Base-by-base conservation (phyloP, 1,140 invertebrate species). In the Drosophila willistoni region DNA sequence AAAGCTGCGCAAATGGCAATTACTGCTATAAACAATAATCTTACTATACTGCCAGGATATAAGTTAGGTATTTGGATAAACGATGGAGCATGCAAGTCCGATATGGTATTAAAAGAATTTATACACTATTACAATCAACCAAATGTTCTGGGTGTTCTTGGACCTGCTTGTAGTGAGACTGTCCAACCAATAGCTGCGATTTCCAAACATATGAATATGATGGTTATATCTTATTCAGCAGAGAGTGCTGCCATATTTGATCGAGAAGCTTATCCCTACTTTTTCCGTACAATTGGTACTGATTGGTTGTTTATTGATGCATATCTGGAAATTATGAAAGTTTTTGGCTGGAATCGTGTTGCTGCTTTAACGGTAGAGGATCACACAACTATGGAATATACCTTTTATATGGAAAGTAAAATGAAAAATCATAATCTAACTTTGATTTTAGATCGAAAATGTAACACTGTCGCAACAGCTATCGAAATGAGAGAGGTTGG, bases 161-260 rank as follows among this genome's bases (percentile, higher is more conserved):
- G 97, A n/a, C 96, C 97, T 3, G 96, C 96, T 7, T 98, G 97
- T 90, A 96, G 96, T 4, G 96, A 97, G 89, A 97, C 96, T 1
- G 95, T 97, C 0, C 96, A 97, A 89, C 96, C 96, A 0, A 93
- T 97, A 14, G 96, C 96, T 9, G 96, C 87, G 0, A 94, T 97
- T n/a, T 95, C 96, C 0, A 96, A 95, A 65, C 95, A 96, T 81
- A 97, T 95, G 77, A 94, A 95, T 68, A 96, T 95, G 25, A 93
- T 96, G 39, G 94, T 96, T 0, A 95, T 97, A 47, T 97, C 96
- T 39, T 98, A 97, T 90, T 95, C 95, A 67, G 96, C 96, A 1
- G 96, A 97, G 86, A 96, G 96, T 0, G 94, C 94, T 1, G 94
- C 94, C 57, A 95, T 96, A 77, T 94, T 94, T 0, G 95, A 97